phyloP scores from a whole-genome alignment of 2,888 invertebrate genomes.

The Archaeoteleia sp. region DNA sequence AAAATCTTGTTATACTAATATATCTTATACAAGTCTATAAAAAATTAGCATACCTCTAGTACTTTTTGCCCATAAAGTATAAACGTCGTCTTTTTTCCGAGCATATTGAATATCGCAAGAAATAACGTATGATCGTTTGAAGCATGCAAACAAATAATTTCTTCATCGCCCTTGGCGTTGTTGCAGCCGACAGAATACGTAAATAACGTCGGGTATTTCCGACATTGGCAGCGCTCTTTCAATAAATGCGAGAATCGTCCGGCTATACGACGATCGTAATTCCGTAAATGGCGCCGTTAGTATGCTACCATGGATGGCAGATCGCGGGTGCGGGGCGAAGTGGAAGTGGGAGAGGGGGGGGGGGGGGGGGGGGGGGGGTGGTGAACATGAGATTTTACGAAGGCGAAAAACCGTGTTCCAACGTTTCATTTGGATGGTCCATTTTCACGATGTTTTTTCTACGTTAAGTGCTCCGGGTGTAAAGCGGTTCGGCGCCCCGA shows the following conservation, averaged over 20 bases:
- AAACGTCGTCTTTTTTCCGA: too few species aligned
- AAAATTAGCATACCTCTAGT: too few species aligned
- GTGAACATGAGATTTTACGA: conserved; percentile 28
- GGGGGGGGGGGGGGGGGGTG: not conserved
- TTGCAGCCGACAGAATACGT: not conserved
- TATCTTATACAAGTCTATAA: too few species aligned
- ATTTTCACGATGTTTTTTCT: conserved; percentile 46
- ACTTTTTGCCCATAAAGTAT: too few species aligned
- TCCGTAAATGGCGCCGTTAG: conserved; percentile 31
- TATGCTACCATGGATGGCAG: not conserved
- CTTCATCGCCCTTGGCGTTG: conserved; percentile 11
- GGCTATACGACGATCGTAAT: conserved; percentile 42
- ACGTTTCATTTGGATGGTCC: conserved; percentile 39
- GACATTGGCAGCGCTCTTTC: conserved; percentile 12
- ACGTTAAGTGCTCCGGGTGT: conserved; percentile 38
- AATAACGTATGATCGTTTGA: too few species aligned
- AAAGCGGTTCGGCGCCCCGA: conserved; percentile 34
- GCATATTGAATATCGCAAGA: too few species aligned
- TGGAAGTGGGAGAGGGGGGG: not conserved
- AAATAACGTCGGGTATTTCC: conserved; percentile 2
- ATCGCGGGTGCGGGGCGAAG: not conserved
- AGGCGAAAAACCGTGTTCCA: conserved; percentile 22
- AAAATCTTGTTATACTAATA: too few species aligned
- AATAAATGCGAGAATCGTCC: conserved; percentile 40
- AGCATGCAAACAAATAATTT: conserved; percentile 25